Base-by-base conservation (phyloP, 2,888 invertebrate genomes). In the Synanthedon andrenaeformis region DNA sequence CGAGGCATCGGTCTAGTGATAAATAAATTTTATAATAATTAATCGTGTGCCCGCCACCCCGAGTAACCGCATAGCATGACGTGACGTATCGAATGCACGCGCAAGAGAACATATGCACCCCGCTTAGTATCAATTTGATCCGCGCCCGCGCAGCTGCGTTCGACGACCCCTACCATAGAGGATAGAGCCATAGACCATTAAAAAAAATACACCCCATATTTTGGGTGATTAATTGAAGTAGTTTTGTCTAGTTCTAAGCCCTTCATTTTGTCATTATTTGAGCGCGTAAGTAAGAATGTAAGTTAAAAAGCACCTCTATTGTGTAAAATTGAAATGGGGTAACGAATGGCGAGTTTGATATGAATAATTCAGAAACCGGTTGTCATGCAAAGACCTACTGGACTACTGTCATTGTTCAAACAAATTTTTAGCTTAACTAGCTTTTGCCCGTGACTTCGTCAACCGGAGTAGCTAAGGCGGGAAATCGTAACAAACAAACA, bases 111-210 rank as follows among this genome's bases (percentile, higher is more conserved):
- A 73, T 74, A 71, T 74, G 77, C 72, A 72, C 72, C 73, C 70
- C 64, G 62, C 64, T 59, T 65, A 65, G 67, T 84, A 85, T 85
- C 85, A 84, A 82, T 80, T 83, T 72, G 81, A 84, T 81, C 69
- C 76, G 77, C 51, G 75, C 68, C 73, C 71, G 76, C 77, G 79
- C 85, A 85, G 86, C 85, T 85, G 85, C 82, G 79, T 67, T 60
- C 80, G 72, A 68, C 79, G 79, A 79, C 81, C 84, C 81, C 73
- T 63, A 59, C 55, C 55, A 54, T 55, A 56, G 55, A 57, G 10
- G 8, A 35, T 35, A 35, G 35, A 35, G 35, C 35, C 35, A 35
- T 58, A 65, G 64, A 64, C 69, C 64, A 71, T 69, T 66, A 66
- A 69, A 67, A 76, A 79, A 74, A 78, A 75, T 58, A 59, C 73